Evolutionary conservation across 2,797 vertebrate genomes (phyloP).

Genomic region (Triplophysa bombifrons): DNA sequence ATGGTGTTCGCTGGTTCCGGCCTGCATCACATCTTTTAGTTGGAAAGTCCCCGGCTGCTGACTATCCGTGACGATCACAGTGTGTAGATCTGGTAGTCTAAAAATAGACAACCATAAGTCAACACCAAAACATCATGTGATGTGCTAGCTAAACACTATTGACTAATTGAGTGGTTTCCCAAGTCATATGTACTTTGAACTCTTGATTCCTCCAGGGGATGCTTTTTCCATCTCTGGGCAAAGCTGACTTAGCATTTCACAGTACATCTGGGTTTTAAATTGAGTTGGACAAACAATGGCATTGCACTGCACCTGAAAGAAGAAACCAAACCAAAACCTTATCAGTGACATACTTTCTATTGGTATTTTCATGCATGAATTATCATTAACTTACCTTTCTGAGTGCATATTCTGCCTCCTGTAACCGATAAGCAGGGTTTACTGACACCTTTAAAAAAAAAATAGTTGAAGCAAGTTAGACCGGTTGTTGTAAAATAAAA

Average conservation of each 20-base stretch:
- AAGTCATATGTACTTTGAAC: conserved; percentile 76
- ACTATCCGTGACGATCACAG: conserved; percentile 80
- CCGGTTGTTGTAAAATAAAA: not conserved
- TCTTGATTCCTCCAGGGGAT: conserved; percentile 82
- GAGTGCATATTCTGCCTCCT: conserved; percentile 84
- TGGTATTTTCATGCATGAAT: not conserved
- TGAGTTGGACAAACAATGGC: conserved; percentile 86
- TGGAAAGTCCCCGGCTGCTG: conserved; percentile 83
- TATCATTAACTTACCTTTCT: conserved; percentile 75
- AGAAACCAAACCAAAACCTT: not conserved
- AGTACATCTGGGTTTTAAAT: conserved; percentile 89
- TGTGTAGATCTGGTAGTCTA: conserved; percentile 88
- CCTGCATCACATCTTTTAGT: conserved; percentile 84
- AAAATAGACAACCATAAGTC: not conserved
- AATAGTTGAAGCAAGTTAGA: not conserved
- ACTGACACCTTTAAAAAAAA: conserved; percentile 80
- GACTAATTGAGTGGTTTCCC: not conserved
- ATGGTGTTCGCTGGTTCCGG: conserved; percentile 74
- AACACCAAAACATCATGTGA: not conserved
- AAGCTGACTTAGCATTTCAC: conserved; percentile 83
- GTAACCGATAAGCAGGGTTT: conserved; percentile 89
- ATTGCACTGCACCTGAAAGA: conserved; percentile 85
- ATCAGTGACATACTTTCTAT: not conserved
- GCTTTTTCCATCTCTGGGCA: conserved; percentile 87
- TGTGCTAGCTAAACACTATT: not conserved